These are phyloP conservation scores for Notechis scutatus DNA, from an alignment of 2,113 vertebrate genomes.

Conservation along the genomic window DNA sequence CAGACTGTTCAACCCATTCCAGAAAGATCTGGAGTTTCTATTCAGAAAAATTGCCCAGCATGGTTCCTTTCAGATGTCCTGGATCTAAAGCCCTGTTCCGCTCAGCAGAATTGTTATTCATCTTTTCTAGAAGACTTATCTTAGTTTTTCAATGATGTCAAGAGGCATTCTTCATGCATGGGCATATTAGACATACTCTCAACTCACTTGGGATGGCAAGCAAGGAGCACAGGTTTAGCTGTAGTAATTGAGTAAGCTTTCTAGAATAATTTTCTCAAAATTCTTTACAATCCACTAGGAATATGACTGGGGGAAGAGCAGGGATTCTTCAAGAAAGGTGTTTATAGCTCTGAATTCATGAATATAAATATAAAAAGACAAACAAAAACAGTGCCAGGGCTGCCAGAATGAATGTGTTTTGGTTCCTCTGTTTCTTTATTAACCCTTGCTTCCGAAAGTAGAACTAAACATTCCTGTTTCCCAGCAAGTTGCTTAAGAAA, in stretches of 20 bases:
- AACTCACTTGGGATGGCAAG: neutral
- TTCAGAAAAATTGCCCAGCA: neutral
- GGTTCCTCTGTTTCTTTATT: neutral
- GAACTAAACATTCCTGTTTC: neutral
- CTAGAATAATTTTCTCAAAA: neutral
- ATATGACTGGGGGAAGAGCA: neutral
- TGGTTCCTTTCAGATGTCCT: neutral
- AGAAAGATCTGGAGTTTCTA: neutral
- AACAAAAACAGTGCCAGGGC: neutral
- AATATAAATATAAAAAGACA: neutral
- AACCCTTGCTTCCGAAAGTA: neutral
- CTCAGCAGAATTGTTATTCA: neutral
- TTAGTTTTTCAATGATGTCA: neutral
- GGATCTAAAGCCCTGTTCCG: neutral
- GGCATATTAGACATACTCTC: neutral
- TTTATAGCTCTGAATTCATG: neutral
- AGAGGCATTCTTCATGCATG: neutral
- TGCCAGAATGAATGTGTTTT: neutral
- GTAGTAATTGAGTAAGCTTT: neutral
- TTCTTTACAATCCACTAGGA: neutral
- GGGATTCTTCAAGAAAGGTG: neutral
- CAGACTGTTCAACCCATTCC: neutral
- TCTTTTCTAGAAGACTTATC: neutral
- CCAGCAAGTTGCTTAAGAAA: neutral
- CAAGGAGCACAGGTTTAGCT: neutral